Percentiles rank a stretch among this genome's conserved stretches.
Evolutionary conservation across 2,113 vertebrate species (phyloP).

Genomic region (Cygnus atratus): DNA sequence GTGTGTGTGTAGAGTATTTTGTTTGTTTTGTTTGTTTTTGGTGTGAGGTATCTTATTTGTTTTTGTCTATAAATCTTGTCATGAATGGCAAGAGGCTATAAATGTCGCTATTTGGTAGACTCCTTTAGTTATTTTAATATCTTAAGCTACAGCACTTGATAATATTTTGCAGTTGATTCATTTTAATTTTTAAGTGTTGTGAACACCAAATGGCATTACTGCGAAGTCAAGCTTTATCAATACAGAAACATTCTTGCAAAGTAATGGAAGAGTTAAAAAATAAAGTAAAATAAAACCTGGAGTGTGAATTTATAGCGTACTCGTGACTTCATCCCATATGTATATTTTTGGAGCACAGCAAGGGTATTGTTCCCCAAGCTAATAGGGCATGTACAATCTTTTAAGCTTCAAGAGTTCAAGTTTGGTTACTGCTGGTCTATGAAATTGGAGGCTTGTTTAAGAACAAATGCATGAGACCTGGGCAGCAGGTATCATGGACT

Average conservation of each 20-base stretch:
- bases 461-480: background rate
- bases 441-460: background rate
- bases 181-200: background rate
- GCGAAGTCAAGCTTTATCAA: background rate
- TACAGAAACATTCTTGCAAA: background rate
- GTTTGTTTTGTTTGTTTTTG: background rate
- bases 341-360: background rate
- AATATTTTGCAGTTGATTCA: background rate
- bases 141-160: background rate
- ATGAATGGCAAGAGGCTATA: too few species aligned
- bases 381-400: background rate
- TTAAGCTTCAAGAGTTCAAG: background rate
- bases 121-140: background rate
- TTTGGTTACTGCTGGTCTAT: background rate
- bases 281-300: too few species aligned
- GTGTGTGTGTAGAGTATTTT: background rate
- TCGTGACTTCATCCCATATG: accelerated
- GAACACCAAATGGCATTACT: accelerated
- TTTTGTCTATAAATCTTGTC: background rate
- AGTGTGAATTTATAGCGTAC: background rate
- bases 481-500: background rate
- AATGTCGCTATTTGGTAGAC: background rate
- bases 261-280: background rate
- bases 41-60: background rate
- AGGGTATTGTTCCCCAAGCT: background rate